phyloP scores from a whole-genome alignment of 2,888 invertebrate genomes.

The Cataglyphis cursor region DNA sequence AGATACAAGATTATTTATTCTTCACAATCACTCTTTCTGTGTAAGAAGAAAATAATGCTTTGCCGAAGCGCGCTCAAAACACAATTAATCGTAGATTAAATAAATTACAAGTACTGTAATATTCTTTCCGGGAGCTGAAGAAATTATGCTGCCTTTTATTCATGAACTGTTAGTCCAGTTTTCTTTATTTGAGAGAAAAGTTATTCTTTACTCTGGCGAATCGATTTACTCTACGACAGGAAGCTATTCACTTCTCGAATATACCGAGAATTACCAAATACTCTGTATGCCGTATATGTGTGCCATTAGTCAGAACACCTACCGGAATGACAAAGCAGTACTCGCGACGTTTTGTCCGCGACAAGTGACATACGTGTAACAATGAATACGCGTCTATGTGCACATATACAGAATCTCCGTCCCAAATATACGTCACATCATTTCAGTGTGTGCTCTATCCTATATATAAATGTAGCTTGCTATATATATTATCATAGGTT shows the following conservation, averaged over 20 bases:
- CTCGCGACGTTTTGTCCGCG: constrained; percentile 3
- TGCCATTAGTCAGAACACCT: constrained; percentile 13
- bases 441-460: background rate
- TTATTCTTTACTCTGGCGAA: background rate
- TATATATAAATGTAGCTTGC: background rate
- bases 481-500: background rate
- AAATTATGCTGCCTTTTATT: background rate
- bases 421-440: background rate
- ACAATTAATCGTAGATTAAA: background rate
- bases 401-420: background rate
- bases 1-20: background rate
- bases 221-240: background rate
- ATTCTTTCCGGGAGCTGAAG: background rate
- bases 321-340: constrained; percentile 10
- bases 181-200: background rate
- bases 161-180: background rate
- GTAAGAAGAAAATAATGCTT: background rate
- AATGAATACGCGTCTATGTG: background rate
- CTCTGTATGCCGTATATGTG: background rate
- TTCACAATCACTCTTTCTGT: background rate
- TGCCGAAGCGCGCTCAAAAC: background rate
- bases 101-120: background rate
- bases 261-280: background rate
- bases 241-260: background rate
- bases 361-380: constrained; percentile 15